phyloP scores from a whole-genome alignment of 1,140 invertebrate genomes.

The Nylanderia fulva region DNA sequence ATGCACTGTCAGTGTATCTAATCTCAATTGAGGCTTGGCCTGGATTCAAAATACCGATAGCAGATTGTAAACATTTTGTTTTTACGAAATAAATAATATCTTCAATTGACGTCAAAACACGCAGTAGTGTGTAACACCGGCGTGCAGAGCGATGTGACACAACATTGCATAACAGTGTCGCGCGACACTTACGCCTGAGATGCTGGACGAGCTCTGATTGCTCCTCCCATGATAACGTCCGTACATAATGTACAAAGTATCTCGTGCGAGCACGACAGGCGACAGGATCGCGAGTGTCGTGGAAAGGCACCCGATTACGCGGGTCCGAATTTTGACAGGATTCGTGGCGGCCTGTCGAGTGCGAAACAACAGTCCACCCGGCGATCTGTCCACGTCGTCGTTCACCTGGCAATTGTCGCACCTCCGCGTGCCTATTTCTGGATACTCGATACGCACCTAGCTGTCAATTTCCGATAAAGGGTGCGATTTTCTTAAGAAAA shows the following conservation, averaged over 20 bases:
- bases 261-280: slow-evolving; percentile 41
- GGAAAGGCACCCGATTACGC: slow-evolving; percentile 40
- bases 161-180: slow-evolving; percentile 42
- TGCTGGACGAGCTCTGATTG: slow-evolving; percentile 94
- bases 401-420: background rate
- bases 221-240: slow-evolving; percentile 93
- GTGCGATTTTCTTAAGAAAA: background rate
- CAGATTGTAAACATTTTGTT: slow-evolving; percentile 3
- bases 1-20: background rate
- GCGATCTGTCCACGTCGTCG: background rate
- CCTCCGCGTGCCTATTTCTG: background rate
- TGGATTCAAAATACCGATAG: slow-evolving; percentile 15
- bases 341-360: background rate
- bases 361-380: background rate
- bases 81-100: background rate
- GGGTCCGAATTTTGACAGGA: slow-evolving; percentile 16
- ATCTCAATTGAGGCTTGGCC: background rate
- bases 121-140: background rate
- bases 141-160: slow-evolving; percentile 18
- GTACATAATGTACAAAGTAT: slow-evolving; percentile 86
- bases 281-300: slow-evolving; percentile 56
- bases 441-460: background rate
- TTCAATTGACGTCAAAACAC: slow-evolving; percentile 13
- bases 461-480: background rate
- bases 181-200: slow-evolving; percentile 89